Evolutionary conservation across 1,140 invertebrate genomes (phyloP).

Genomic region (Helicoverpa armigera): DNA sequence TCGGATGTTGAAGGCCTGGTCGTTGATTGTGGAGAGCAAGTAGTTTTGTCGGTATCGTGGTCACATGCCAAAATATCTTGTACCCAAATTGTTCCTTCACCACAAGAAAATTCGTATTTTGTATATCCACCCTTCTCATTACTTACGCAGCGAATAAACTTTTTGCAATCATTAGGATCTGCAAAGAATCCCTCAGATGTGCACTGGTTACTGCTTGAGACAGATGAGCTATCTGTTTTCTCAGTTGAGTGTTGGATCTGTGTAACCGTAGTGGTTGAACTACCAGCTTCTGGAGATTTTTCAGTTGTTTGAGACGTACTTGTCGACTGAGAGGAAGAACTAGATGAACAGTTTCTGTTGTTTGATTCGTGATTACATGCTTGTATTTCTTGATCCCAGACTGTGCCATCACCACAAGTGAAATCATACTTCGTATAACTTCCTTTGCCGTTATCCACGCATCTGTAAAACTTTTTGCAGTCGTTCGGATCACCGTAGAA

Average conservation of each 20-base stretch:
- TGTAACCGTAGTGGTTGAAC: neutral
- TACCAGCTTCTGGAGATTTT: neutral
- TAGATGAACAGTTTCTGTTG: constrained; percentile 50
- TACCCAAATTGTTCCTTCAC: constrained; percentile 92
- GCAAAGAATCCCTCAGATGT: constrained; percentile 89
- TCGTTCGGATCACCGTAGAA: constrained; percentile 83
- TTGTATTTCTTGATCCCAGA: constrained; percentile 87
- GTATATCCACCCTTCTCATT: constrained; percentile 87
- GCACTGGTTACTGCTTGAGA: constrained; percentile 67
- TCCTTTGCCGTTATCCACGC: constrained; percentile 87
- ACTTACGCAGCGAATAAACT: constrained; percentile 92
- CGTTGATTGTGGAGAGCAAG: constrained; percentile 61
- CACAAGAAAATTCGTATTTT: constrained; percentile 91
- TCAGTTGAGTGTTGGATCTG: constrained; percentile 51
- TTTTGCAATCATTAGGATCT: constrained; percentile 90
- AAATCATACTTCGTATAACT: constrained; percentile 88
- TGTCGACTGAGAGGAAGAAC: constrained; percentile 21
- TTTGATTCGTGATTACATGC: constrained; percentile 85
- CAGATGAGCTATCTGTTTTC: constrained; percentile 75
- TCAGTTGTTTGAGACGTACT: constrained; percentile 46
- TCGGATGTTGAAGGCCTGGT: constrained; percentile 54
- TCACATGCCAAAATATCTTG: constrained; percentile 89
- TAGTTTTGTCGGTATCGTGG: constrained; percentile 87
- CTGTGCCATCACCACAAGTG: constrained; percentile 87
- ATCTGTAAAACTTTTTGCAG: constrained; percentile 89